These are phyloP conservation scores for Psix sp. DNA, from an alignment of 1,140 invertebrate genomes.

Conservation along the genomic window DNA sequence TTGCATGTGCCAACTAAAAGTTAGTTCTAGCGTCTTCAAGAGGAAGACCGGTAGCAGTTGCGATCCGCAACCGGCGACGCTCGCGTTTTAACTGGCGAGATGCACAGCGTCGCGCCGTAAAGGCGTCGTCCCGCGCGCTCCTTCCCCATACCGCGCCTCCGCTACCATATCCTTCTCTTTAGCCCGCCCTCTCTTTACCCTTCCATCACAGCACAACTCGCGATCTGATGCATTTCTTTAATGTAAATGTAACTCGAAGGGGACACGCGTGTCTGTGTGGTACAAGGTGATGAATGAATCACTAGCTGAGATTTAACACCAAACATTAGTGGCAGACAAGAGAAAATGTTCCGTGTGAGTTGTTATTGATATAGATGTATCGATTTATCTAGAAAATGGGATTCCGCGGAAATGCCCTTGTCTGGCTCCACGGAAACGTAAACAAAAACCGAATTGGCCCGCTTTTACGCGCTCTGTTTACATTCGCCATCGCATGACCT, in stretches of 20 bases:
- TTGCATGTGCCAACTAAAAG: constrained; percentile 38
- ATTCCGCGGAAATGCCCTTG: too few species aligned
- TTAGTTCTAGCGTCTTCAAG: constrained; percentile 12
- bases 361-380: too few species aligned
- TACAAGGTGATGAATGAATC: constrained; percentile 35
- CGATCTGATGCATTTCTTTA: constrained; percentile 38
- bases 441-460: background rate
- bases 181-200: background rate
- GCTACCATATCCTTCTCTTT: constrained; percentile 6
- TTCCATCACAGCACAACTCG: constrained; percentile 14
- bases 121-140: constrained; percentile 58
- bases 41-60: background rate
- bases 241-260: constrained; percentile 27
- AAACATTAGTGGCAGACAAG: background rate
- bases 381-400: too few species aligned
- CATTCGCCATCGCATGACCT: constrained; percentile 13
- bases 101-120: constrained; percentile 60
- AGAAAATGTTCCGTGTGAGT: too few species aligned
- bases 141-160: constrained; percentile 1
- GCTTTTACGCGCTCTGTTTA: constrained; percentile 13
- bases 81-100: constrained; percentile 68
- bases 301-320: constrained; percentile 8
- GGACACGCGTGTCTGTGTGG: constrained; percentile 18
- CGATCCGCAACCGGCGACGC: constrained; percentile 46
- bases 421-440: too few species aligned